phyloP scores from a whole-genome alignment of 2,113 vertebrate genomes.

The Callipepla californica region DNA sequence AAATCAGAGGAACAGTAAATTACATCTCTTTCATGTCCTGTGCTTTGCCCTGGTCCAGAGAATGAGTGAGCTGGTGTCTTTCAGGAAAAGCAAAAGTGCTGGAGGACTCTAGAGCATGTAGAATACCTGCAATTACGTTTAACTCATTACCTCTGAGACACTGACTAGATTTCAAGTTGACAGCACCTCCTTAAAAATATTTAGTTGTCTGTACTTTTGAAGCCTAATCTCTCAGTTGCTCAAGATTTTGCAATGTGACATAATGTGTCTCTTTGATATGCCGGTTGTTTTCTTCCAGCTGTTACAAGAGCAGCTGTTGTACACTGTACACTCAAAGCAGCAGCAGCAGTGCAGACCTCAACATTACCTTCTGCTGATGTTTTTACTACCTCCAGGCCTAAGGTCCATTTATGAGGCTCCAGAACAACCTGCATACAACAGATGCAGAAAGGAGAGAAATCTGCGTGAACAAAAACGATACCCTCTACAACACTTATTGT shows the following conservation, averaged over 20 bases:
- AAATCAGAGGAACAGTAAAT: not conserved
- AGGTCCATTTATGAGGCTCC: not conserved
- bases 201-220: constrained; percentile 6
- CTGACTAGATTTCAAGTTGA: not conserved
- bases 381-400: not conserved
- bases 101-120: not conserved
- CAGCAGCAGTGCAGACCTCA: not conserved
- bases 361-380: constrained; percentile 17
- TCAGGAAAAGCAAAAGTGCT: not conserved
- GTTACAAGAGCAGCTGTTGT: constrained; percentile 32
- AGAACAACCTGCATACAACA: not conserved
- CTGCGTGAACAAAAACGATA: not conserved
- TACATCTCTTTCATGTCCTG: not conserved
- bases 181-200: not conserved
- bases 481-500: not conserved
- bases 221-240: constrained; percentile 24
- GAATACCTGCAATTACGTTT: not conserved
- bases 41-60: not conserved
- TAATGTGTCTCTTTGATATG: constrained; percentile 22
- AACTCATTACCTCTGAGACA: not conserved
- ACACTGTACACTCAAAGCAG: constrained; percentile 3
- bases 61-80: not conserved
- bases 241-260: not conserved
- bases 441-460: not conserved
- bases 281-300: constrained; percentile 58